Evolutionary conservation across 2,888 invertebrate species (phyloP), one percentile per base, ranked within the genome.

Genomic region (Charanyca ferruginea): DNA sequence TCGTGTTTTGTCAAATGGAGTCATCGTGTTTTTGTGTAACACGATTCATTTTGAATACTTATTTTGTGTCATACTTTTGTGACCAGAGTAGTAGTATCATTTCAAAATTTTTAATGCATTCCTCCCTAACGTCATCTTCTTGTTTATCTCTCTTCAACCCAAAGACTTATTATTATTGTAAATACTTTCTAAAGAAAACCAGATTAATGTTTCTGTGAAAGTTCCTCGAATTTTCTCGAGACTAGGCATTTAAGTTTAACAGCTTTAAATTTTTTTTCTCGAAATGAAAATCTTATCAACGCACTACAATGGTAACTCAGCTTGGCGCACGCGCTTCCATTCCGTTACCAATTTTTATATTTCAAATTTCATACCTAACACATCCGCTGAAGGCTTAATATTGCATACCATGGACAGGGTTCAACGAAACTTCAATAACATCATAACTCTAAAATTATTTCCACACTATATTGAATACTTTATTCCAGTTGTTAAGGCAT

Each of bases 391-490:
- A 62, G 51, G 28, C 9, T 49, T 6, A 0, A 48, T 61, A 66
- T 78, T 11, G 51, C 35, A 61, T 65, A 48, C 0, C n/a, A 11
- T 8, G 2, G 2, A 13, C 9, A 25, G 59, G 25, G 28, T 52
- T 53, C 47, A 48, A 79, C 52, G 60, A 53, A 66, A 74, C 45
- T 61, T 66, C 73, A 62, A 59, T 75, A 78, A 75, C 65, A 72
- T 55, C 66, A 72, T 72, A 80, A 75, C 69, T 72, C 52, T 49
- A 49, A 62, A 64, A 61, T 66, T 55, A 64, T 66, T 35, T 73
- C 42, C 60, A 79, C 22, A 48, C 68, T 45, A 79, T 65, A 68
- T 66, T 66, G 61, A 70, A 66, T 45, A 41, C 32, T 81, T 61
- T 55, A 60, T 51, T 58, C 45, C 45, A 65, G 41, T 41, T 20